Percentiles rank a stretch among this genome's conserved stretches.
These are phyloP conservation scores for Lanius collurio DNA, from an alignment of 2,113 vertebrate species.

Conservation along the genomic window DNA sequence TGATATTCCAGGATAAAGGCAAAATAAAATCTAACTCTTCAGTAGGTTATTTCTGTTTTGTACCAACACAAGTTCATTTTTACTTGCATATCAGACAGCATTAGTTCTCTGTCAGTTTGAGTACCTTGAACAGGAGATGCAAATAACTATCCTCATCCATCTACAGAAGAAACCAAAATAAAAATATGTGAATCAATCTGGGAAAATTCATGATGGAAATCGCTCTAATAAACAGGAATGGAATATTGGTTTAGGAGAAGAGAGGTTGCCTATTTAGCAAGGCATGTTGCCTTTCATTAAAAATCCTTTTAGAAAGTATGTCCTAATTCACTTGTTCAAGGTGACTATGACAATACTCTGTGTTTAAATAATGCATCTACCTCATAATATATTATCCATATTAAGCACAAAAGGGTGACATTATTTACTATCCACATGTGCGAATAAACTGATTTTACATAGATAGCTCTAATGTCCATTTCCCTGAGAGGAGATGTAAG, in stretches of 20 bases:
- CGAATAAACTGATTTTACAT: not conserved
- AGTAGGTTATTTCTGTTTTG: not conserved
- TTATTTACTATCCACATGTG: not conserved
- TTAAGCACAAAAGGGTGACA: not conserved
- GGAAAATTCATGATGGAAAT: not conserved
- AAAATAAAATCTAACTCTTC: not conserved
- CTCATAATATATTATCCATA: not conserved
- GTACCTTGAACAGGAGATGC: not conserved
- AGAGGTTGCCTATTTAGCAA: not conserved
- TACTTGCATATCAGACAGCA: not conserved
- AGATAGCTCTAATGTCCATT: not conserved
- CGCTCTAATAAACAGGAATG: not conserved
- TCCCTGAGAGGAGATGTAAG: not conserved
- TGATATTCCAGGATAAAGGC: not conserved
- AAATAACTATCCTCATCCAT: not conserved
- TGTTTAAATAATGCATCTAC: not conserved
- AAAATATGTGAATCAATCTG: not conserved
- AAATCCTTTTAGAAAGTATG: not conserved
- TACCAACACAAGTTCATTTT: not conserved
- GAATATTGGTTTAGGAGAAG: not conserved
- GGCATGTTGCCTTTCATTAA: not conserved
- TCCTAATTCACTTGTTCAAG: not conserved
- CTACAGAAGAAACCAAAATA: not conserved
- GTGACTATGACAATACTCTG: not conserved
- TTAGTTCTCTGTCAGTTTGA: not conserved